phyloP scores from a whole-genome alignment of 1,140 invertebrate species.

The Drosophila elegans region DNA sequence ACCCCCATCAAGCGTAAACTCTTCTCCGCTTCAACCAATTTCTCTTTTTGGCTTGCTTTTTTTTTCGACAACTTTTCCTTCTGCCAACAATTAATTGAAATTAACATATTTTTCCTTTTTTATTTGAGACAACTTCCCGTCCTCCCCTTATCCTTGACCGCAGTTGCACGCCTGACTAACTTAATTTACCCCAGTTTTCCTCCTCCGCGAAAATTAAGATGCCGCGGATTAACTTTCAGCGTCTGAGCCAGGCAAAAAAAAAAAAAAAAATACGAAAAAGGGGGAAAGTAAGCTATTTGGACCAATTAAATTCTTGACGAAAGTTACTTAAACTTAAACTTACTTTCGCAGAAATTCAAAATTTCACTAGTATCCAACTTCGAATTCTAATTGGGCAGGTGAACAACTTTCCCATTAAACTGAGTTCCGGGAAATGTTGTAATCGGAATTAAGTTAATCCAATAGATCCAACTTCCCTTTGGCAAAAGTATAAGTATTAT shows the following conservation, averaged over 20 bases:
- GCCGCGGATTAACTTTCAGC: conserved; percentile 29
- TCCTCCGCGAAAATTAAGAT: neutral
- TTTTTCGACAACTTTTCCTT: conserved; percentile 37
- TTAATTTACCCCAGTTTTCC: conserved; percentile 32
- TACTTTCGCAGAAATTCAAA: conserved; percentile 36
- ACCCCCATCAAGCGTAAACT: conserved; percentile 37
- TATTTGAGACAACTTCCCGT: conserved; percentile 63
- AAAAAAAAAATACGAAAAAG: conserved; percentile 4
- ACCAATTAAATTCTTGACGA: conserved; percentile 38
- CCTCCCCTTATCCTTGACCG: neutral
- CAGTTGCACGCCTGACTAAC: conserved; percentile 15
- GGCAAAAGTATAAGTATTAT: neutral
- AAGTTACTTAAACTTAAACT: conserved; percentile 60
- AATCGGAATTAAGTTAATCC: neutral
- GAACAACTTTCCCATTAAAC: conserved; percentile 21
- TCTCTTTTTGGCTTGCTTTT: conserved; percentile 35
- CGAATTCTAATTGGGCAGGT: neutral
- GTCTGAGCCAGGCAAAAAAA: neutral
- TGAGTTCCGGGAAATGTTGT: conserved; percentile 6
- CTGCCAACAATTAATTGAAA: conserved; percentile 79
- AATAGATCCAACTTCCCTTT: too few relatives aligned
- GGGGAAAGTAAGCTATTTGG: conserved; percentile 22
- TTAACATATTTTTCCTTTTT: conserved; percentile 77
- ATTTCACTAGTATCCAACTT: neutral
- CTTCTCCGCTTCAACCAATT: conserved; percentile 26